Percentiles rank a stretch among this genome's conserved stretches.
Conservation (phyloP, 2,888 invertebrate species). For the Candidula unifasciata region DNA sequence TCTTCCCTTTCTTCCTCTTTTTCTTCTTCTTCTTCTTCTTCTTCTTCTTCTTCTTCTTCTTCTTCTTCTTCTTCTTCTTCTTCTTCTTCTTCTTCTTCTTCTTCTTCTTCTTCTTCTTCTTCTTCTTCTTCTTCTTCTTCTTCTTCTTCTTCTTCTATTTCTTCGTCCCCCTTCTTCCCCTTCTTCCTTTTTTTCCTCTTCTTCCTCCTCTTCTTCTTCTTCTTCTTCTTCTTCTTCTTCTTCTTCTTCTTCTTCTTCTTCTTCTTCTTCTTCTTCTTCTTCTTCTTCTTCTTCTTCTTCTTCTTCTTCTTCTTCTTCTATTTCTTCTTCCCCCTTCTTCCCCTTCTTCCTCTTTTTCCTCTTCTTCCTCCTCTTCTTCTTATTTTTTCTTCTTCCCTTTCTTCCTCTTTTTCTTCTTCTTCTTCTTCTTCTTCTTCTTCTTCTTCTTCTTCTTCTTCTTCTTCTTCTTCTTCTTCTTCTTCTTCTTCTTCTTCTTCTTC, state of each 20-base stretch:
- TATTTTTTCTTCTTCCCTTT: constrained; percentile 3
- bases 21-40: too few relatives aligned
- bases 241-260: constrained; percentile 4
- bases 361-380: background rate
- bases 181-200: background rate
- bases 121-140: constrained; percentile 14
- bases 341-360: background rate
- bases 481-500: constrained; percentile 13
- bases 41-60: too few relatives aligned
- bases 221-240: constrained; percentile 13
- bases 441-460: constrained; percentile 14
- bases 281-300: too few relatives aligned
- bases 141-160: background rate
- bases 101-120: constrained; percentile 17
- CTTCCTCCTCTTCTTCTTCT: constrained; percentile 18
- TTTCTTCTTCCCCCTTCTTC: background rate
- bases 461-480: constrained; percentile 26
- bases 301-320: too few relatives aligned
- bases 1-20: too few relatives aligned
- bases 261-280: background rate
- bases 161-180: background rate
- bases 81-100: background rate
- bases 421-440: constrained; percentile 15
- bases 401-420: background rate
- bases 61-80: too few relatives aligned